Conservation (phyloP, 23 tunicate genomes). For the Halocynthia roretzi region DNA sequence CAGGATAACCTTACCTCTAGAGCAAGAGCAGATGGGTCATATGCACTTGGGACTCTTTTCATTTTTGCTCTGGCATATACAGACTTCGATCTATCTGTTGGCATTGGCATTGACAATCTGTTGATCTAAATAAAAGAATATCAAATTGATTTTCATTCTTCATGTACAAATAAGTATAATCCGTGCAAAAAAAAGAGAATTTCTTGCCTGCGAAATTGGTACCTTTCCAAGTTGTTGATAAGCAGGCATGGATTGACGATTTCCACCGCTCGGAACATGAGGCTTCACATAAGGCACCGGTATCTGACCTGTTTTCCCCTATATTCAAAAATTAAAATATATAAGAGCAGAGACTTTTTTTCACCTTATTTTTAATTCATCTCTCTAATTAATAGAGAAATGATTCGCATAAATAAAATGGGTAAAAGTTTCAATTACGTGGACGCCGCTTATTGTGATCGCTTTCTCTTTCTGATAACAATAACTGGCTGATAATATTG, state of each 20-base stretch:
- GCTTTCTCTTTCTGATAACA: too few species aligned
- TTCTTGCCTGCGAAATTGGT: slow-evolving; percentile 10
- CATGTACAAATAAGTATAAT: not conserved
- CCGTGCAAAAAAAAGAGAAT: not conserved
- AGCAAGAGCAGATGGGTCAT: slow-evolving; percentile 87
- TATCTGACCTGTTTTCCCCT: slow-evolving; percentile 84
- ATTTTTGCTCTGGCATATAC: slow-evolving; percentile 89
- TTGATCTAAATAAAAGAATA: slow-evolving; percentile 8
- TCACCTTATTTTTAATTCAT: not conserved
- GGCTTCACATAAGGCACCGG: slow-evolving; percentile 91
- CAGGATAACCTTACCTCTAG: slow-evolving; percentile 43
- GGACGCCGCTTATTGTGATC: too few species aligned
- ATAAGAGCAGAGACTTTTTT: not conserved
- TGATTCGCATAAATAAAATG: too few species aligned
- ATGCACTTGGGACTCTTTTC: slow-evolving; percentile 92
- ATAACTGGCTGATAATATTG: too few species aligned
- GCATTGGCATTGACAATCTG: slow-evolving; percentile 63
- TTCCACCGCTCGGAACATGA: slow-evolving; percentile 24
- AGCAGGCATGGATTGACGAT: slow-evolving; percentile 69
- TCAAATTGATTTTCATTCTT: not conserved
- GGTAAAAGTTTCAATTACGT: too few species aligned
- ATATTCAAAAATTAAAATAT: not conserved
- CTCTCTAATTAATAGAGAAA: not conserved
- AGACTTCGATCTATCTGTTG: slow-evolving; percentile 24
- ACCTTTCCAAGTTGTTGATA: slow-evolving; percentile 43